Evolutionary conservation across 2,113 vertebrate genomes (phyloP).

Genomic region (Ictidomys tridecemlineatus): DNA sequence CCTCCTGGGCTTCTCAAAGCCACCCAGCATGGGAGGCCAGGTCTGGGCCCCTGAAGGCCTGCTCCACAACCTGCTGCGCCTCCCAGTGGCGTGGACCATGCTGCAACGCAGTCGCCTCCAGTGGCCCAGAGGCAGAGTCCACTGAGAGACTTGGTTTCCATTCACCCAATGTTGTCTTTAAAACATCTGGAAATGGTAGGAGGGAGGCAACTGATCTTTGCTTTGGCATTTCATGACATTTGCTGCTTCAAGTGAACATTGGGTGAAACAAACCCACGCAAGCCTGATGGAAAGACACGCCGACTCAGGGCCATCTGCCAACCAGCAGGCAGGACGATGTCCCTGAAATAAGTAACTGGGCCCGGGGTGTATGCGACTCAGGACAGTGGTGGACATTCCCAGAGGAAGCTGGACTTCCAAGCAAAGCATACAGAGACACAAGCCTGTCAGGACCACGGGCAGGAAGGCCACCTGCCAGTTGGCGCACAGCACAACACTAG

Average conservation of each 20-base stretch:
- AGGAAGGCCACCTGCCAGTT: too few species aligned
- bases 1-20: too few species aligned
- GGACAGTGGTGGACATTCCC: accelerated
- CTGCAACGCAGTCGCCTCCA: accelerated
- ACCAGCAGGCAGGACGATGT: background rate
- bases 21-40: accelerated
- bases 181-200: background rate
- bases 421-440: accelerated
- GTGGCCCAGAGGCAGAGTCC: accelerated
- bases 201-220: slow-evolving; percentile 44
- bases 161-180: slow-evolving; percentile 19
- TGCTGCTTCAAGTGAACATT: background rate
- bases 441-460: too few species aligned
- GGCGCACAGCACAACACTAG: too few species aligned
- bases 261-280: background rate
- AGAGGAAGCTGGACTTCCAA: accelerated
- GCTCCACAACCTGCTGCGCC: background rate
- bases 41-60: background rate
- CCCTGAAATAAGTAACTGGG: accelerated
- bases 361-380: accelerated
- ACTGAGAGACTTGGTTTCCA: background rate
- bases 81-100: accelerated
- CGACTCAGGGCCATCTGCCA: accelerated
- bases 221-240: slow-evolving; percentile 69
- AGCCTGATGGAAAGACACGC: background rate